Evolutionary conservation across 2,113 vertebrate species (phyloP).

Genomic region (Xiphorhynchus elegans): DNA sequence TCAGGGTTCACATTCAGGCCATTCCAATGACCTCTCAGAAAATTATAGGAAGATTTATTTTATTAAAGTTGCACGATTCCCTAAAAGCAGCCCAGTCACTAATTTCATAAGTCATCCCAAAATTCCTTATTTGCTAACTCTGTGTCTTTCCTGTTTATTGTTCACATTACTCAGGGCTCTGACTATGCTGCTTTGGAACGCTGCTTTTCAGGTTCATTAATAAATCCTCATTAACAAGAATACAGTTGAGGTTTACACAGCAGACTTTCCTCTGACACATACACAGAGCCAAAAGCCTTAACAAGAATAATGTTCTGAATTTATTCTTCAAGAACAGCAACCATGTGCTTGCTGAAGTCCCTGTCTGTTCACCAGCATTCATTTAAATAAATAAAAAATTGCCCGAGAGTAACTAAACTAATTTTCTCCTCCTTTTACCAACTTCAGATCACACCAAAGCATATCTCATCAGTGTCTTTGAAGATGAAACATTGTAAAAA

Average conservation of each 20-base stretch:
- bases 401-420: neutral
- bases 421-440: neutral
- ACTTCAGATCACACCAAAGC: neutral
- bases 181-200: neutral
- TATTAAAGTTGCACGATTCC: neutral
- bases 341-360: neutral
- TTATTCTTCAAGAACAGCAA: neutral
- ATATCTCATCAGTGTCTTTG: neutral
- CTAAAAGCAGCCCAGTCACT: neutral
- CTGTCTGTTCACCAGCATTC: neutral
- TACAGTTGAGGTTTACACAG: neutral
- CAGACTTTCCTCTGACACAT: neutral
- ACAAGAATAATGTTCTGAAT: neutral
- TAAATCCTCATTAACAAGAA: neutral
- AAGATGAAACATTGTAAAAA: neutral
- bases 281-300: neutral
- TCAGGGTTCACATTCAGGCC: neutral
- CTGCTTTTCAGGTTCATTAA: neutral
- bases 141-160: neutral
- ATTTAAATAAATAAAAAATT: neutral
- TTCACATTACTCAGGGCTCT: neutral
- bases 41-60: neutral
- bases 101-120: neutral
- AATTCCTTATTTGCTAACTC: neutral
- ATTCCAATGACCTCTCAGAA: neutral